These are phyloP conservation scores for Psophia crepitans DNA, from an alignment of 2,113 vertebrate genomes.

Conservation along the genomic window DNA sequence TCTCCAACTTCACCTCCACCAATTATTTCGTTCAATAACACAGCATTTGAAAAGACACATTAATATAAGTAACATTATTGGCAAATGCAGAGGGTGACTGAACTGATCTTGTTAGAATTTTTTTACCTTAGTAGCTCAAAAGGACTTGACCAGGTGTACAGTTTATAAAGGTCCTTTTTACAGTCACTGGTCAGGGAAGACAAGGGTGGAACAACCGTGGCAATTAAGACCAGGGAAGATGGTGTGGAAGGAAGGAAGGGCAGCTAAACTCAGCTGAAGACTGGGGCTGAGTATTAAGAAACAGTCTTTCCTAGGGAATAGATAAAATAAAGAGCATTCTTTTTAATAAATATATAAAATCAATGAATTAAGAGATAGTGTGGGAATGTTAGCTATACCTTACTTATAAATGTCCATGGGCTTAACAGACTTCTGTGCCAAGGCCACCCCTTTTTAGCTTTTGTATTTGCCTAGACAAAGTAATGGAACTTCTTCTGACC, in stretches of 20 bases:
- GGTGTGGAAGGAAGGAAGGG: not conserved
- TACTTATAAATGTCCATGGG: not conserved
- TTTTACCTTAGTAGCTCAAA: not conserved
- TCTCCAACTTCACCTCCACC: not conserved
- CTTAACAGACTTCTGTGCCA: not conserved
- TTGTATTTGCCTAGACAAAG: not conserved
- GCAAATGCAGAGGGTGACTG: not conserved
- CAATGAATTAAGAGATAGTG: not conserved
- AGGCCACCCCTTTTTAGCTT: not conserved
- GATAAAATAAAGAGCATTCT: not conserved
- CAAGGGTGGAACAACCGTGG: not conserved
- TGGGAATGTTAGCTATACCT: not conserved
- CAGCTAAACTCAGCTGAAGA: not conserved
- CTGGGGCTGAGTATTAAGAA: not conserved
- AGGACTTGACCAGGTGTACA: not conserved
- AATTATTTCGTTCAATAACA: conserved; percentile 22
- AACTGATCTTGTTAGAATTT: not conserved
- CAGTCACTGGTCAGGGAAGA: not conserved
- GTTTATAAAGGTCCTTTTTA: not conserved
- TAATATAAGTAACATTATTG: not conserved
- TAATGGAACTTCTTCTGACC: not conserved
- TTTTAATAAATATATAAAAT: not conserved
- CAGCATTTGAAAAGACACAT: conserved; percentile 21
- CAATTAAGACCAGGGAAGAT: not conserved
- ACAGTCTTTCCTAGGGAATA: not conserved